Percentiles rank a stretch among this genome's conserved stretches.
Evolutionary conservation across 1,140 invertebrate genomes (phyloP).

Genomic region (Nylanderia fulva): DNA sequence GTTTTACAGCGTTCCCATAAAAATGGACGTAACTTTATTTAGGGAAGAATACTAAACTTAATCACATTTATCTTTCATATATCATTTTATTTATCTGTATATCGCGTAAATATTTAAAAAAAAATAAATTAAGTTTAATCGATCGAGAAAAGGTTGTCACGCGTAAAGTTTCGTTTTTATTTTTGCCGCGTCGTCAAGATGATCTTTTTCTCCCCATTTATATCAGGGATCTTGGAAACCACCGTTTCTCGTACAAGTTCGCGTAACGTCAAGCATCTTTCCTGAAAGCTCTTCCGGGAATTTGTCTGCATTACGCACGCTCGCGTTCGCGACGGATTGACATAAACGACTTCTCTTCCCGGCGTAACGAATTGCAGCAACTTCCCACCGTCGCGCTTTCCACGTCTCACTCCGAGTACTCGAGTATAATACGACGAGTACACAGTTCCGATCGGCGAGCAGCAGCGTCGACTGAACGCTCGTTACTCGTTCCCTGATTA

Average conservation of each 20-base stretch:
- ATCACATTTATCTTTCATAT: neutral
- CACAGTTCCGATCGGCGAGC: constrained; percentile 59
- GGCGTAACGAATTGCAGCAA: constrained; percentile 53
- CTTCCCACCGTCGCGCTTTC: constrained; percentile 48
- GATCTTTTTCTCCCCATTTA: neutral
- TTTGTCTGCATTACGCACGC: constrained; percentile 49
- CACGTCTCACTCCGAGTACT: constrained; percentile 12
- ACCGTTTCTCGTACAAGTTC: constrained; percentile 37
- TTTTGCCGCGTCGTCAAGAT: too few species aligned
- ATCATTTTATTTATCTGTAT: neutral
- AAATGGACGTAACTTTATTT: constrained; percentile 7
- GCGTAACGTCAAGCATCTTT: constrained; percentile 23
- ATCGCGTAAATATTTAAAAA: too few species aligned
- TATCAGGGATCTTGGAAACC: neutral
- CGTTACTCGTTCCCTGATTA: constrained; percentile 58
- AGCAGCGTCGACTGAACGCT: constrained; percentile 40
- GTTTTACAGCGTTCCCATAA: constrained; percentile 23
- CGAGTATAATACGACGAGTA: neutral
- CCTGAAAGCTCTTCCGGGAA: constrained; percentile 42
- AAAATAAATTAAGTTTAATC: too few species aligned
- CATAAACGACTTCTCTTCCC: constrained; percentile 49
- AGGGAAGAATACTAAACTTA: neutral
- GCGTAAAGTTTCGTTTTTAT: too few species aligned
- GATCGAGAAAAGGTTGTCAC: too few species aligned
- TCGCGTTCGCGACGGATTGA: constrained; percentile 45